A percentile compares a stretch with the other conserved stretches of the same genome.
These are phyloP conservation scores for Capra hircus DNA, from an alignment of 2,113 vertebrate species.

Conservation along the genomic window DNA sequence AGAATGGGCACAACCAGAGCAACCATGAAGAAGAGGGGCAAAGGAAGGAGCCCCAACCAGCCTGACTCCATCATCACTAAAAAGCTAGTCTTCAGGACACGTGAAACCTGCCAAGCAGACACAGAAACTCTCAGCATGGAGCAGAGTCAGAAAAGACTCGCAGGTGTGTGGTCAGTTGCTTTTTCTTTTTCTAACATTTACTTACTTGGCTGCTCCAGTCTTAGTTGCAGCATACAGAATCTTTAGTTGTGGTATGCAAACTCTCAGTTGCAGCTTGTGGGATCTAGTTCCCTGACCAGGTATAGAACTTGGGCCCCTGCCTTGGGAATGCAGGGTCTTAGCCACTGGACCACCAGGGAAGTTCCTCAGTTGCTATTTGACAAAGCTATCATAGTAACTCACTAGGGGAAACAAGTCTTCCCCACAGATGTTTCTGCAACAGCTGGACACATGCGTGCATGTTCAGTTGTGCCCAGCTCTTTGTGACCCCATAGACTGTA, in stretches of 20 bases:
- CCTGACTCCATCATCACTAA: background rate
- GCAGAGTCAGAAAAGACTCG: background rate
- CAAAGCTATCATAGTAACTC: background rate
- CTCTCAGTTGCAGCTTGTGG: background rate
- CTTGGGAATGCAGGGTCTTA: background rate
- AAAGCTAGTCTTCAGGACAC: background rate
- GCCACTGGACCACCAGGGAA: background rate
- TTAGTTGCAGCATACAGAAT: background rate
- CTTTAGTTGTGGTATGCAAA: background rate
- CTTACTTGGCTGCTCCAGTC: background rate
- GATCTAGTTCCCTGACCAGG: background rate
- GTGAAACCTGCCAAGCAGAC: background rate
- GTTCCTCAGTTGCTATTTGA: background rate
- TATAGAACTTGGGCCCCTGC: background rate
- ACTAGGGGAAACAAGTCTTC: background rate
- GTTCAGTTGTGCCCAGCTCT: background rate
- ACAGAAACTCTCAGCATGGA: background rate
- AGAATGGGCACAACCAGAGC: background rate
- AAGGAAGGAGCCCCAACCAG: background rate
- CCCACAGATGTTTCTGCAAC: background rate
- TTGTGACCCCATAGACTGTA: background rate
- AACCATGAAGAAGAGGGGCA: background rate
- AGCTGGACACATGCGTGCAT: fast-evolving
- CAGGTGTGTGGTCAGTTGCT: background rate
- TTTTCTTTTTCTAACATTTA: background rate